A percentile compares a stretch with the other conserved stretches of the same genome.
These are phyloP conservation scores for Noctua comes DNA, from an alignment of 2,888 invertebrate species.

Conservation along the genomic window DNA sequence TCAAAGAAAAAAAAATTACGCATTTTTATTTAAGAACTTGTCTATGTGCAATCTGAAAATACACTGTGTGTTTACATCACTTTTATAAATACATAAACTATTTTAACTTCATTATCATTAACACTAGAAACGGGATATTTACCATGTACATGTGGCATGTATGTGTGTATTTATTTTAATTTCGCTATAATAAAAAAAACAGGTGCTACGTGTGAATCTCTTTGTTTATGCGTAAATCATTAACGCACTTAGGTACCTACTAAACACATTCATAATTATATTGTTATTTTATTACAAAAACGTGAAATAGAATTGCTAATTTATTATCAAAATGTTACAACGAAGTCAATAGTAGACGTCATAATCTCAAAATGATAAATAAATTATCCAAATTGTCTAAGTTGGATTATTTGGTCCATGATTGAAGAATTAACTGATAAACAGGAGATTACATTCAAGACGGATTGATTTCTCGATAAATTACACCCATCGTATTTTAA, in stretches of 20 bases:
- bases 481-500: background rate
- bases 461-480: conserved; percentile 32
- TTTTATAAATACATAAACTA: background rate
- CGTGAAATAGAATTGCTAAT: background rate
- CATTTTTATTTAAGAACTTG: background rate
- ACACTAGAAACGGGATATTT: too few species aligned
- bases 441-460: conserved; percentile 36
- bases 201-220: background rate
- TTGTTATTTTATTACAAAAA: background rate
- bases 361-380: conserved; percentile 35
- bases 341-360: background rate
- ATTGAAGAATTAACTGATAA: conserved; percentile 58
- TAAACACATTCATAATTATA: background rate
- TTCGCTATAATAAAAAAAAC: background rate
- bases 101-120: too few species aligned
- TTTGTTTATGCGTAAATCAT: background rate
- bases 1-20: background rate
- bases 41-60: background rate
- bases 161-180: too few species aligned
- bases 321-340: background rate
- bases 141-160: too few species aligned
- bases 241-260: background rate
- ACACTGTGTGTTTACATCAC: background rate
- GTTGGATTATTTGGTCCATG: conserved; percentile 39
- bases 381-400: conserved; percentile 36